These are phyloP conservation scores for Drosophila atripex DNA, from an alignment of 2,888 invertebrate species.

Conservation along the genomic window DNA sequence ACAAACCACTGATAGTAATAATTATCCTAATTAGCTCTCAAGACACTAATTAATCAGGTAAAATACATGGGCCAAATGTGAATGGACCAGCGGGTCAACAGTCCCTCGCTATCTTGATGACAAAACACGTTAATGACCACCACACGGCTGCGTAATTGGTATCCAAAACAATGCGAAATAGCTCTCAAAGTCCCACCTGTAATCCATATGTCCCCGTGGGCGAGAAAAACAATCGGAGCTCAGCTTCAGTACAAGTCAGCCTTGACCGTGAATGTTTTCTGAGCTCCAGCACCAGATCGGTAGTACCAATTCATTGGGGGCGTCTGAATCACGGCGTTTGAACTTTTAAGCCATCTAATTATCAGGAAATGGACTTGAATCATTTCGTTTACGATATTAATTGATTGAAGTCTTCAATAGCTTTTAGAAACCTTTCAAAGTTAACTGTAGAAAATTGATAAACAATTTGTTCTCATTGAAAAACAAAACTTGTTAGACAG, in stretches of 20 bases:
- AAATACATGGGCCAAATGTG: slow-evolving; percentile 7
- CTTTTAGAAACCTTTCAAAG: background rate
- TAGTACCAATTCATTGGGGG: slow-evolving; percentile 12
- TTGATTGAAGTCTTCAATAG: background rate
- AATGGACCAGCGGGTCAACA: slow-evolving; percentile 21
- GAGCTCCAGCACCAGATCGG: slow-evolving; percentile 8
- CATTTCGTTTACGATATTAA: background rate
- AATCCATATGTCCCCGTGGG: slow-evolving; percentile 35
- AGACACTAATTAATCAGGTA: background rate
- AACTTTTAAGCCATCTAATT: slow-evolving; percentile 32
- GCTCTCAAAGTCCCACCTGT: slow-evolving; percentile 28
- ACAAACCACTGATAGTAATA: slow-evolving; percentile 1
- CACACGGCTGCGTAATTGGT: slow-evolving; percentile 32
- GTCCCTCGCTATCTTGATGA: slow-evolving; percentile 13
- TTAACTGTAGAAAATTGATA: slow-evolving; percentile 1
- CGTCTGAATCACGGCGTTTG: slow-evolving; percentile 21
- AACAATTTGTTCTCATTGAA: background rate
- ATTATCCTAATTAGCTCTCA: slow-evolving; percentile 2
- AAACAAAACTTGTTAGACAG: background rate
- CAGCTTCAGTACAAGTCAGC: slow-evolving; percentile 7
- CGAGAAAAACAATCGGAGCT: slow-evolving; percentile 39
- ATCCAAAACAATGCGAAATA: slow-evolving; percentile 29
- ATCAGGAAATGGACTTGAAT: slow-evolving; percentile 21
- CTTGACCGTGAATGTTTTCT: slow-evolving; percentile 47
- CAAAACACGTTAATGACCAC: slow-evolving; percentile 37